phyloP scores from a whole-genome alignment of 2,797 vertebrate genomes.

The Salmo trutta region DNA sequence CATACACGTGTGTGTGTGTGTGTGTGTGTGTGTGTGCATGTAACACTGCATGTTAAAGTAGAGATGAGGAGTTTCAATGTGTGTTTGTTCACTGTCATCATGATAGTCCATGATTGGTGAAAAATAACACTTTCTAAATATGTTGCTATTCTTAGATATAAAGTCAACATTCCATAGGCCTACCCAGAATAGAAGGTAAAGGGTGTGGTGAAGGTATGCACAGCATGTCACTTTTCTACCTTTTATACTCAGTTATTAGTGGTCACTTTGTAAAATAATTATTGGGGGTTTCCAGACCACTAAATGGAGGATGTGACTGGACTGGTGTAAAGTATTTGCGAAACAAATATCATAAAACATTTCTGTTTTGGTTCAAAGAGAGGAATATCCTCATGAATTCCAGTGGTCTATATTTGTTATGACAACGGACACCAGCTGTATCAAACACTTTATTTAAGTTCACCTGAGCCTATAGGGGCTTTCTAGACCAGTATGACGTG shows the following conservation, averaged over 20 bases:
- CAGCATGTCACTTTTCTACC: background rate
- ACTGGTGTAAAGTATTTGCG: background rate
- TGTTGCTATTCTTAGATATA: background rate
- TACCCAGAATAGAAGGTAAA: background rate
- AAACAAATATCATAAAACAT: background rate
- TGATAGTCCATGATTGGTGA: background rate
- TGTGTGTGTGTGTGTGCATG: no score
- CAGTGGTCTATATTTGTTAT: constrained; percentile 26
- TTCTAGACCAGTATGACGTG: constrained; percentile 55
- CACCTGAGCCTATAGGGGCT: constrained; percentile 49
- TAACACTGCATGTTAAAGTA: background rate
- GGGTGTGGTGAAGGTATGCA: no score
- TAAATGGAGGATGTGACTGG: background rate
- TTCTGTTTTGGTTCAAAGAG: background rate
- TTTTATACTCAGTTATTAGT: background rate
- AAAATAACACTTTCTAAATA: background rate
- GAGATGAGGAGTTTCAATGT: no score
- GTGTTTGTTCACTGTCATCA: background rate
- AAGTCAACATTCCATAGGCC: background rate
- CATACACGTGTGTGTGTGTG: background rate
- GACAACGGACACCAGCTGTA: constrained; percentile 22
- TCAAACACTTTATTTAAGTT: constrained; percentile 16
- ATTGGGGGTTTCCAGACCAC: constrained; percentile 43
- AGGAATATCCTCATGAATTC: constrained; percentile 14
- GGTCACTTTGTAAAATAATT: constrained; percentile 16